Percentiles rank a stretch among this genome's conserved stretches.
Evolutionary conservation across 64 coral and sea anemone species (phyloP).

Genomic region (Catalaphyllia jardinei): DNA sequence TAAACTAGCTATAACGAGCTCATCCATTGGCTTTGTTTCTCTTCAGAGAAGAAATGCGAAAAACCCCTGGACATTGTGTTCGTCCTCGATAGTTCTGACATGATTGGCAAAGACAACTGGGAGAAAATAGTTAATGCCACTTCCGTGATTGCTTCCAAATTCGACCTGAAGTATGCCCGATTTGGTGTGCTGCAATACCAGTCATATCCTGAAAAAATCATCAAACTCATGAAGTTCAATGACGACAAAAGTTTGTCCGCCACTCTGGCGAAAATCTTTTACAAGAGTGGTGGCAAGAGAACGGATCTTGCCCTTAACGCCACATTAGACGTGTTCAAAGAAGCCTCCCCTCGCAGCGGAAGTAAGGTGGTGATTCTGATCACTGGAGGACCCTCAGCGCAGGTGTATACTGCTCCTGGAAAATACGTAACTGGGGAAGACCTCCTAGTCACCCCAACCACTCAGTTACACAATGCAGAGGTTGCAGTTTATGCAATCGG

Average conservation of each 20-base stretch:
- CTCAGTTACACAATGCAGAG: background rate
- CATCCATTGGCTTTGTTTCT: too few relatives aligned
- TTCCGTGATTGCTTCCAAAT: slow-evolving; percentile 41
- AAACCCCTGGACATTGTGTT: slow-evolving; percentile 82
- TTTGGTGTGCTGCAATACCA: slow-evolving; percentile 88
- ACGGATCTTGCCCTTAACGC: slow-evolving; percentile 81
- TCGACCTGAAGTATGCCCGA: slow-evolving; percentile 51
- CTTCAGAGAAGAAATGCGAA: slow-evolving; percentile 43
- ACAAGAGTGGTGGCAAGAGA: slow-evolving; percentile 70
- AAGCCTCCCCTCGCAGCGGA: slow-evolving; percentile 32
- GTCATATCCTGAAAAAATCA: slow-evolving; percentile 54
- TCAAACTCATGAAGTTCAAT: slow-evolving; percentile 52
- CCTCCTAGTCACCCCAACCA: slow-evolving; percentile 36
- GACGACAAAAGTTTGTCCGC: slow-evolving; percentile 25
- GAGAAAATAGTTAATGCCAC: slow-evolving; percentile 59
- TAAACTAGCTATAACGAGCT: too few relatives aligned
- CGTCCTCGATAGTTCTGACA: slow-evolving; percentile 89
- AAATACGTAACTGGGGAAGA: slow-evolving; percentile 70
- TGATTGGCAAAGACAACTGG: slow-evolving; percentile 72
- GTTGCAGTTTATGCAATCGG: slow-evolving; percentile 53
- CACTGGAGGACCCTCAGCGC: slow-evolving; percentile 58
- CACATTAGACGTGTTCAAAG: slow-evolving; percentile 70
- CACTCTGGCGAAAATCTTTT: slow-evolving; percentile 66
- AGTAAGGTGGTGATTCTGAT: slow-evolving; percentile 73
- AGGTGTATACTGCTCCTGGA: slow-evolving; percentile 48